Percentiles rank a stretch among this genome's conserved stretches.
phyloP scores from a whole-genome alignment of 2,113 vertebrate genomes.

The Turdus rufiventris region DNA sequence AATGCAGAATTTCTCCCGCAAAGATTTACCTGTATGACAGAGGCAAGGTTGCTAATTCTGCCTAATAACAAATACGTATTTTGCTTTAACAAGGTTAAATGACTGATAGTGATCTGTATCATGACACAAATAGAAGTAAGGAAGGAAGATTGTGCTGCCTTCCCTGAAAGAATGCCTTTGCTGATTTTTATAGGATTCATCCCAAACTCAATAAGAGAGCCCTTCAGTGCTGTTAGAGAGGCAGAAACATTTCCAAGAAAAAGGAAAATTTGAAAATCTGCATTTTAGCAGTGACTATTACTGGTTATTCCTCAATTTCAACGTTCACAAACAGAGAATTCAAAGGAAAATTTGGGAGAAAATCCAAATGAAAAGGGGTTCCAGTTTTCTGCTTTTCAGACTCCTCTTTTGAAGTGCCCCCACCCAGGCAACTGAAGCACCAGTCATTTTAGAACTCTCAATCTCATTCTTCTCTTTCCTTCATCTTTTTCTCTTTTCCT shows the following conservation, averaged over 20 bases:
- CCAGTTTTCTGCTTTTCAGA: background rate
- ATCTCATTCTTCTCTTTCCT: conserved; percentile 13
- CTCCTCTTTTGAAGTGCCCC: background rate
- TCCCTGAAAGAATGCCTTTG: background rate
- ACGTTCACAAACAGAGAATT: background rate
- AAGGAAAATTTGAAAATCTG: conserved; percentile 33
- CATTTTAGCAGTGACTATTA: conserved; percentile 10
- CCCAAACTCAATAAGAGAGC: background rate
- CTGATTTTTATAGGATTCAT: background rate
- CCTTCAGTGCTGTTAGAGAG: background rate
- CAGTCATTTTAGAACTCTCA: background rate
- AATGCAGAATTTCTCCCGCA: background rate
- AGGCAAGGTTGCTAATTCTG: background rate
- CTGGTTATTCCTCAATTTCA: conserved; percentile 1
- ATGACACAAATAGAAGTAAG: background rate
- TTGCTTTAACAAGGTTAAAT: background rate
- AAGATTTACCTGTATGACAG: background rate
- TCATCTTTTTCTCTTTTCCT: conserved; percentile 37
- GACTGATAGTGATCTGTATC: background rate
- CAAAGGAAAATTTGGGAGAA: background rate
- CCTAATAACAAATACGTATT: background rate
- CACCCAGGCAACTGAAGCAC: background rate
- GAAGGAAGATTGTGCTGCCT: background rate
- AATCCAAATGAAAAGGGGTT: background rate
- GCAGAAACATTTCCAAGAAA: conserved; percentile 26